Base-by-base conservation (phyloP, 2,888 invertebrate genomes). In the Octonoba sinensis region DNA sequence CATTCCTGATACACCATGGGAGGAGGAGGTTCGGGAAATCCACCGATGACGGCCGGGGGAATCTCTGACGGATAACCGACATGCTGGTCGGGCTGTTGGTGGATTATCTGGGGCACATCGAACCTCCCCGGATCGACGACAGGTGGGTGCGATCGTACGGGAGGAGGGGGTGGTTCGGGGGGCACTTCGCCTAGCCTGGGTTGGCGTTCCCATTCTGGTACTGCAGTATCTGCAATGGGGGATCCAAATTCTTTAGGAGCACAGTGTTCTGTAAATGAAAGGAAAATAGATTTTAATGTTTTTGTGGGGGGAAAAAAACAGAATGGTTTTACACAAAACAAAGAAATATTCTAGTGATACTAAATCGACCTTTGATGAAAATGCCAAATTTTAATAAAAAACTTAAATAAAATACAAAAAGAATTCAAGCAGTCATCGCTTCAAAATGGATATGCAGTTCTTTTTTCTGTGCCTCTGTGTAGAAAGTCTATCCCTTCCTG, bases 1-100 rank as follows among this genome's bases (percentile, higher is more conserved):
- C 79, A 67, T 6, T 78, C 74, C 57, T 51, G 67, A 44, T 79
- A 78, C 22, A 73, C 78, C 1, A 73, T 67, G 24, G 75, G 62
- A 27, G 83, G 83, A 20, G 82, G 75, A 20, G 83, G 84, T 51
- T 83, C 81, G n/a, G 74, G 56, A 24, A 75, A 64, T 13, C 13
- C 54, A 15, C 65, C 69, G 65, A 74, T 74, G 15, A 82, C 74
- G 46, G 69, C 70, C 3, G 54, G 67, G 13, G 82, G 71, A 20
- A 82, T 82, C 47, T 82, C 82, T 22, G 82, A 15, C 15, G 71
- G 20, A 47, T 76, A 76, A 0, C 54, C 6, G 6, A 76, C 82
- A 76, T 82, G 82, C 12, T 71, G 76, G 22, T 82, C 82, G 18
- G 76, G 67, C 18, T 71, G 76, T 18, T 65, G 82, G 27, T 72